phyloP scores from a whole-genome alignment of 2,888 invertebrate species.

The Andrena bucephala region DNA sequence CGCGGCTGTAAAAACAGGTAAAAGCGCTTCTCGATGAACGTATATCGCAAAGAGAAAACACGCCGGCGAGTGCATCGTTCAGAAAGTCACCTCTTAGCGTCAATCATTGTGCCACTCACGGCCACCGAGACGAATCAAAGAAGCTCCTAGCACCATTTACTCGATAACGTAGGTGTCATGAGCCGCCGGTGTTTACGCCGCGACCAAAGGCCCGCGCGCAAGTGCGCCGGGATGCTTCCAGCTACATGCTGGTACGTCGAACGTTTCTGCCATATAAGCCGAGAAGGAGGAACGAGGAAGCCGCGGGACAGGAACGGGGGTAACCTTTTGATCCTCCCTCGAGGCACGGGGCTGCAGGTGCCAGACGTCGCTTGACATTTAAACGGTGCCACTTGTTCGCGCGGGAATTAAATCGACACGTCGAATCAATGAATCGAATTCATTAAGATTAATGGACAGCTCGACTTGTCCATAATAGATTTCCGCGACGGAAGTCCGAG shows the following conservation, averaged over 20 bases:
- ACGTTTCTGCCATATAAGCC: constrained; percentile 55
- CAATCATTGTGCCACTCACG: constrained; percentile 52
- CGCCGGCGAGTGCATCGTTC: constrained; percentile 35
- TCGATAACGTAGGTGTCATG: constrained; percentile 19
- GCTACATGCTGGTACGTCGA: constrained; percentile 11
- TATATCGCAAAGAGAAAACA: constrained; percentile 42
- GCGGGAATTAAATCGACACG: background rate
- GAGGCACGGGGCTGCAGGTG: constrained; percentile 16
- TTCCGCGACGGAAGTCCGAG: no score
- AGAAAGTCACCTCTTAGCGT: constrained; percentile 57
- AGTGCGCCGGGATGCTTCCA: constrained; percentile 27
- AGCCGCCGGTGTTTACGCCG: constrained; percentile 8
- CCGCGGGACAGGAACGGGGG: constrained; percentile 2
- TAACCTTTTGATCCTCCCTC: constrained; percentile 23
- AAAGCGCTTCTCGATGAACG: constrained; percentile 30
- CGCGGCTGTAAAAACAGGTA: constrained; percentile 32
- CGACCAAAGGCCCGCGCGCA: constrained; percentile 24
- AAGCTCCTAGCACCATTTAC: constrained; percentile 43
- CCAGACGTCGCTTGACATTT: constrained; percentile 15
- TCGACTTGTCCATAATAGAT: no score
- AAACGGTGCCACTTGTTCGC: constrained; percentile 7
- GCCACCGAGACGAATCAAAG: constrained; percentile 30
- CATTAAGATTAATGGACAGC: no score
- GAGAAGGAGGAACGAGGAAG: constrained; percentile 35
- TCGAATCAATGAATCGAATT: no score